Conservation (phyloP, 1,140 invertebrate genomes). For the Ladona fulva region DNA sequence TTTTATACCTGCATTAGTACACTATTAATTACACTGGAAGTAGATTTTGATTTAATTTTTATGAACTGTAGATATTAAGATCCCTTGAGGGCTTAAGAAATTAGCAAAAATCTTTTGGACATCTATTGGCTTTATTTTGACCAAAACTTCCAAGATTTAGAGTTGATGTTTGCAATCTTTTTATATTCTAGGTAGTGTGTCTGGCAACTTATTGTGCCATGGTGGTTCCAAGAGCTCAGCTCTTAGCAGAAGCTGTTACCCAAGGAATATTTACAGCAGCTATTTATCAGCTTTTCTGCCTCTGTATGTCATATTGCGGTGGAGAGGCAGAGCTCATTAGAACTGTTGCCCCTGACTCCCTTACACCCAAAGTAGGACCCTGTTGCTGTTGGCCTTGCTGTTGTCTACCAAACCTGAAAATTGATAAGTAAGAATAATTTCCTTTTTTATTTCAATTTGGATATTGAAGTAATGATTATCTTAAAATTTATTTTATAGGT, state of each 20-base stretch:
- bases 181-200: slow-evolving; percentile 41
- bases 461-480: no score
- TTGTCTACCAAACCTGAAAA: slow-evolving; percentile 40
- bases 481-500: no score
- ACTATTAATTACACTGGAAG: background rate
- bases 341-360: slow-evolving; percentile 37
- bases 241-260: slow-evolving; percentile 50
- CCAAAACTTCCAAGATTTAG: slow-evolving; percentile 15
- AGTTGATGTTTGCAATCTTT: background rate
- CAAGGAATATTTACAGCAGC: slow-evolving; percentile 50
- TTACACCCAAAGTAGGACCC: slow-evolving; percentile 45
- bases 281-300: slow-evolving; percentile 50
- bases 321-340: slow-evolving; percentile 46
- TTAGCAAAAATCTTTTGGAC: slow-evolving; percentile 15
- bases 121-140: slow-evolving; percentile 15
- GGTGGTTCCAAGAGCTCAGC: slow-evolving; percentile 46
- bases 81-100: background rate
- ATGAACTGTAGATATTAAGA: slow-evolving; percentile 9
- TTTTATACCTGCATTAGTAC: no score
- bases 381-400: slow-evolving; percentile 57
- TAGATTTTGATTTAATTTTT: slow-evolving; percentile 9
- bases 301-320: slow-evolving; percentile 49
- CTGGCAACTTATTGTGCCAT: slow-evolving; percentile 43
- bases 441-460: no score
- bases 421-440: slow-evolving; percentile 41